Percentiles rank a stretch among this genome's conserved stretches.
phyloP scores from a whole-genome alignment of 92 coral and sea anemone genomes.

The Palythoa heliodiscus region DNA sequence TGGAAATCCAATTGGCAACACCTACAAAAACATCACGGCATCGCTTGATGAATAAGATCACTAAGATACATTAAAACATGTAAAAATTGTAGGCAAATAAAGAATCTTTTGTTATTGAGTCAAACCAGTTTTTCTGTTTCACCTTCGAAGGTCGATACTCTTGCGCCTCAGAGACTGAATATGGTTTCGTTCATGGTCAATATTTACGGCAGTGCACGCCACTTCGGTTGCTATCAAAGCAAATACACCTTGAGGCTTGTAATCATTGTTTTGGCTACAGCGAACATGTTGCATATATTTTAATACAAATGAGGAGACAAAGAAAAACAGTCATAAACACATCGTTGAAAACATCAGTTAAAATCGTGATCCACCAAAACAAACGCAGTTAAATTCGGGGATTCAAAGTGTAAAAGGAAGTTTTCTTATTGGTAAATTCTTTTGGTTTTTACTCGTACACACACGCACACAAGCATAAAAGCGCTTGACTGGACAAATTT shows the following conservation, averaged over 20 bases:
- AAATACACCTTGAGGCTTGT: background rate
- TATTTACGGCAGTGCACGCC: background rate
- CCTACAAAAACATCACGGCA: background rate
- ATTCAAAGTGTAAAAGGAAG: background rate
- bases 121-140: background rate
- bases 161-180: background rate
- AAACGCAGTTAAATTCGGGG: background rate
- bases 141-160: background rate
- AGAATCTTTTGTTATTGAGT: background rate
- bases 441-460: background rate
- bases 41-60: too few relatives aligned
- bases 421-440: background rate
- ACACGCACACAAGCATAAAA: background rate
- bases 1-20: conserved; percentile 3
- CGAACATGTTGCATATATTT: conserved; percentile 30
- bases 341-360: conserved; percentile 1
- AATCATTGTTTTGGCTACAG: background rate
- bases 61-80: background rate
- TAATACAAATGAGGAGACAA: background rate
- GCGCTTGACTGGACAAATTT: background rate
- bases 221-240: background rate
- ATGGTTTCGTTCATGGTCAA: background rate
- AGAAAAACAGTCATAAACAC: background rate
- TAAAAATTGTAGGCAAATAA: background rate
- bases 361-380: background rate